These are phyloP conservation scores for Arrhopalites spinosus DNA, from an alignment of 2,888 invertebrate species.

Conservation along the genomic window DNA sequence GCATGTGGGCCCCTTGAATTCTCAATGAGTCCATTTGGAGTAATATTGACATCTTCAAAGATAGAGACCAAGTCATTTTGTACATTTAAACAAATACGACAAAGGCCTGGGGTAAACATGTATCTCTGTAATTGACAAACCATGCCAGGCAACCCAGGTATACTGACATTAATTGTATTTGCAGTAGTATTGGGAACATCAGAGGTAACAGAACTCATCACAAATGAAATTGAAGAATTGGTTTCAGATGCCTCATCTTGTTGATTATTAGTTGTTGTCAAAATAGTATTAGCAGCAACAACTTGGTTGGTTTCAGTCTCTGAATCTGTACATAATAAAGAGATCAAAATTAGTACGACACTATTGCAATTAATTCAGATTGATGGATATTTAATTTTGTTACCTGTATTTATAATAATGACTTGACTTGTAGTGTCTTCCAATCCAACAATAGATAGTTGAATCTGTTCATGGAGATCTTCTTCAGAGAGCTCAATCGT, in stretches of 20 bases:
- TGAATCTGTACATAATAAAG: background rate
- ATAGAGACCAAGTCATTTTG: conserved; percentile 42
- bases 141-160: conserved; percentile 12
- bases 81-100: conserved; percentile 45
- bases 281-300: background rate
- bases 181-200: background rate
- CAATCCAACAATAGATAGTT: background rate
- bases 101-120: conserved; percentile 39
- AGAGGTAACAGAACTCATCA: background rate
- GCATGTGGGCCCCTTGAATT: conserved; percentile 46
- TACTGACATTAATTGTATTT: conserved; percentile 7
- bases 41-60: conserved; percentile 46
- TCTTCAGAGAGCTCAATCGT: conserved; percentile 39
- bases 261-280: background rate
- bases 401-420: conserved; percentile 16
- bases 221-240: background rate
- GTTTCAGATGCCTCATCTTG: background rate
- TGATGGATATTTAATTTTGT: too few relatives aligned
- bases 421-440: background rate
- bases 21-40: conserved; percentile 41
- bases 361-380: too few relatives aligned
- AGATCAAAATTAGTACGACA: too few relatives aligned
- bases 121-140: conserved; percentile 36
- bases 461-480: conserved; percentile 25
- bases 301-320: too few relatives aligned